Percentiles rank a stretch among this genome's conserved stretches.
Conservation (phyloP, 2,888 invertebrate genomes). For the Ernsta delagoae region DNA sequence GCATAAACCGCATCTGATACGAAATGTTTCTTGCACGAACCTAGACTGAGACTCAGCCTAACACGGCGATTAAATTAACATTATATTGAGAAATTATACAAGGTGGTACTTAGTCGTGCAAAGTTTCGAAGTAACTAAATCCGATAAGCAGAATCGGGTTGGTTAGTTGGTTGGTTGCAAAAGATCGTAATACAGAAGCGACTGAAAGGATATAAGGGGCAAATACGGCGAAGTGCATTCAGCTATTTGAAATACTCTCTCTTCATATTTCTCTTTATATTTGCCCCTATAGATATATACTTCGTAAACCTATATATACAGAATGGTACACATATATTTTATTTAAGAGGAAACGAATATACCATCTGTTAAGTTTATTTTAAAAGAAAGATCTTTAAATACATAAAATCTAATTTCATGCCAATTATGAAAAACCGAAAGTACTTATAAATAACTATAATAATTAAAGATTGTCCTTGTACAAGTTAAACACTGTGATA, state of each 20-base stretch:
- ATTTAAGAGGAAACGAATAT: too few species aligned
- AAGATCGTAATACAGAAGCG: conserved; percentile 21
- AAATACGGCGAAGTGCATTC: not conserved
- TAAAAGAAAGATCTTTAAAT: too few species aligned
- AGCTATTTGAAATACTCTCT: too few species aligned
- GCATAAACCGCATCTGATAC: conserved; percentile 16
- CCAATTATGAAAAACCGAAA: too few species aligned
- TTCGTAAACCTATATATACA: too few species aligned
- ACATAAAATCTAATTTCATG: too few species aligned
- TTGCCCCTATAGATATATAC: too few species aligned
- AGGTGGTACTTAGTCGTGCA: conserved; percentile 29
- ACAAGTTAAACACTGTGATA: not conserved
- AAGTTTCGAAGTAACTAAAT: conserved; percentile 24
- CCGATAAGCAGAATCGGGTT: conserved; percentile 31
- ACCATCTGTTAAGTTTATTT: too few species aligned
- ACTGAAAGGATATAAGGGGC: not conserved
- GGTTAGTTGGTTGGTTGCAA: conserved; percentile 12
- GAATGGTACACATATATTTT: too few species aligned
- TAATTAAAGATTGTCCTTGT: not conserved
- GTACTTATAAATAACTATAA: too few species aligned
- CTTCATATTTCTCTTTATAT: too few species aligned
- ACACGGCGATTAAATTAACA: conserved; percentile 28
- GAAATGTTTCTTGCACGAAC: conserved; percentile 23
- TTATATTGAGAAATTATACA: conserved; percentile 34
- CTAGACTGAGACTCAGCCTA: conserved; percentile 20